Evolutionary conservation across 2,888 invertebrate genomes (phyloP).

Genomic region (Oxyscelio sp.): DNA sequence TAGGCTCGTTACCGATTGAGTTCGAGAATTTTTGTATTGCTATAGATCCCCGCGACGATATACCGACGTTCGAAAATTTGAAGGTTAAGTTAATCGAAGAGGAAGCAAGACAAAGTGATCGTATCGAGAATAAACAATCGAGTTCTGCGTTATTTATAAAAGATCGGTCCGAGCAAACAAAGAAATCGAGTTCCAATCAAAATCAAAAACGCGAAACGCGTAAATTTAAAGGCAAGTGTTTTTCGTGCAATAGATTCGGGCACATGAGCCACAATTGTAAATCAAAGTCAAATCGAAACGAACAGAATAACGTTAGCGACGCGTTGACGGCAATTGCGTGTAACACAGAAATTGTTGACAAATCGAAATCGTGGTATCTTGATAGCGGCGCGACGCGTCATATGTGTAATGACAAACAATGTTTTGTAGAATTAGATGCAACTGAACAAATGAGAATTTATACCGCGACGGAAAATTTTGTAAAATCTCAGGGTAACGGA

Average conservation of each 20-base stretch:
- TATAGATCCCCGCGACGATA: too few relatives aligned
- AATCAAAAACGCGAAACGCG: background rate
- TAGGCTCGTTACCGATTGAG: too few relatives aligned
- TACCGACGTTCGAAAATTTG: too few relatives aligned
- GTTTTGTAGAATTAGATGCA: background rate
- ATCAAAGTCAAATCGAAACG: constrained; percentile 9
- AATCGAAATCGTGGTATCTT: constrained; percentile 34
- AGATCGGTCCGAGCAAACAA: background rate
- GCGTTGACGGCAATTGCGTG: constrained; percentile 28
- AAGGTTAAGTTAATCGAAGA: too few relatives aligned
- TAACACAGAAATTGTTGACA: constrained; percentile 11
- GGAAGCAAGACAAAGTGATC: too few relatives aligned
- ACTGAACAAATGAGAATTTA: constrained; percentile 28
- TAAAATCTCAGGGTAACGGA: constrained; percentile 27
- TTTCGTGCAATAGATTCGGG: background rate
- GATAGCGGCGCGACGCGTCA: constrained; percentile 38
- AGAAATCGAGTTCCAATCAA: background rate
- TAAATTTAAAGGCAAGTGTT: constrained; percentile 6
- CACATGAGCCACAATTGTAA: background rate
- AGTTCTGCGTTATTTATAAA: constrained; percentile 18
- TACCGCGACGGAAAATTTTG: constrained; percentile 39
- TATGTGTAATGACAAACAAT: constrained; percentile 47
- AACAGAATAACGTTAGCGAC: constrained; percentile 12
- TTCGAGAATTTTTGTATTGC: too few relatives aligned
- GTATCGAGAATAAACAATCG: background rate